Evolutionary conservation across 1,140 invertebrate genomes (phyloP), one percentile per base, ranked within the genome.

Genomic region (Drosophila auraria): DNA sequence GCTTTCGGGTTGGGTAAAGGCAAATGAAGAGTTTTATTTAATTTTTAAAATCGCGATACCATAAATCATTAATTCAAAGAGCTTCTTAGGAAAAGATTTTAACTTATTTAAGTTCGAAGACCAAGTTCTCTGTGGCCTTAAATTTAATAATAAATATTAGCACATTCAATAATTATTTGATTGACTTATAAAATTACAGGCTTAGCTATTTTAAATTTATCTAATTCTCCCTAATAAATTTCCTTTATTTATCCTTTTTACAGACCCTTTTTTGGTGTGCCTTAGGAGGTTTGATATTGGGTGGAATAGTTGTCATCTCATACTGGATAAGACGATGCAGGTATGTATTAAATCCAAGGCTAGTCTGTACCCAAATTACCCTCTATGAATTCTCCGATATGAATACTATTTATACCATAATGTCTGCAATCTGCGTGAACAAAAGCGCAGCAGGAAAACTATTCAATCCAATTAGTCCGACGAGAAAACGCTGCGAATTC

Each of bases 271-370:
- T 92, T 91, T 93, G 92, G 92, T 93, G 92, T 92, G 91, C 91
- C 78, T 83, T 93, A 57, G 92, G 91, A 75, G 91, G 91, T 75
- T 82, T 93, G 66, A 78, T 92, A 68, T 83, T 93, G 63, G 91
- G 91, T 65, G 92, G 87, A 78, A 92, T 93, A 54, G 90, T 92
- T 78, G 91, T 92, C 57, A 93, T 93, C 61, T 92, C 92, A 73
- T 93, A 92, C 64, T 93, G 92, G 92, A 93, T 93, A 86, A 81
- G 87, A 92, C 80, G 92, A 93, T 93, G 92, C 92, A 93, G 92
- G 92, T 93, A 93, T 83, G 82, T 79, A 73, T 61, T 44, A 6
- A 25, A 17, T 17, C 20, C 17, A 3, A 20, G 15, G 6, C 45
- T 45, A 45, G 17, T 30, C n/a, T 61, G 30, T 61, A 72, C 38